These are phyloP conservation scores for Thripadectes ignobilis DNA, from an alignment of 2,797 vertebrate species.

Conservation along the genomic window DNA sequence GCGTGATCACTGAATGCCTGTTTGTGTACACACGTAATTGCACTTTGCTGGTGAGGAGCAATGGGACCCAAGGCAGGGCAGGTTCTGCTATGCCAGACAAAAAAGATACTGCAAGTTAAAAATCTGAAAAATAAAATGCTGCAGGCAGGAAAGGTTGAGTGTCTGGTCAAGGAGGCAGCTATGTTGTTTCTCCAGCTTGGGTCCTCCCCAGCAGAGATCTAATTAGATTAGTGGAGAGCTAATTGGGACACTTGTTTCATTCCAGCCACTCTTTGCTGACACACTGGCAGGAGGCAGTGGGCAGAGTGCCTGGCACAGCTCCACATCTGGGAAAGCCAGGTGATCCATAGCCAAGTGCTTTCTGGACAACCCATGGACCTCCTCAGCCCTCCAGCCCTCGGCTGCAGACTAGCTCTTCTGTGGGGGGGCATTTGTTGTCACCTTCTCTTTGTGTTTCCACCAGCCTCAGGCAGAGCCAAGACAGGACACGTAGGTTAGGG, in stretches of 20 bases:
- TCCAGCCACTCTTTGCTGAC: not conserved
- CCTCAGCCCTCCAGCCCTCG: not conserved
- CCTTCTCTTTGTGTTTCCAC: not conserved
- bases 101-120: not conserved
- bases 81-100: not conserved
- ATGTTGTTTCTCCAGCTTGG: not conserved
- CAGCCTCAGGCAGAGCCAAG: not conserved
- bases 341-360: not conserved
- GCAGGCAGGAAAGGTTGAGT: not conserved
- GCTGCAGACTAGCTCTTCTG: not conserved
- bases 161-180: not conserved
- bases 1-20: not conserved
- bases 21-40: not conserved
- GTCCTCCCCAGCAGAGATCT: not conserved
- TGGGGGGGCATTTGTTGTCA: not conserved
- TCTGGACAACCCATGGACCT: not conserved
- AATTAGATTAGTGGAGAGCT: conserved; percentile 20
- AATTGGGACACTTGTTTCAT: conserved; percentile 7
- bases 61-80: not conserved
- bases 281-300: not conserved
- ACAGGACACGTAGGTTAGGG: not conserved
- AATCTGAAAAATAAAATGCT: not conserved
- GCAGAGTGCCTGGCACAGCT: not conserved
- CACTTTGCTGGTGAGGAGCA: not conserved
- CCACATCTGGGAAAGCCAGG: not conserved